A percentile compares a stretch with the other conserved stretches of the same genome.
These are phyloP conservation scores for Microtus pennsylvanicus DNA, from an alignment of 2,113 vertebrate genomes.

Conservation along the genomic window DNA sequence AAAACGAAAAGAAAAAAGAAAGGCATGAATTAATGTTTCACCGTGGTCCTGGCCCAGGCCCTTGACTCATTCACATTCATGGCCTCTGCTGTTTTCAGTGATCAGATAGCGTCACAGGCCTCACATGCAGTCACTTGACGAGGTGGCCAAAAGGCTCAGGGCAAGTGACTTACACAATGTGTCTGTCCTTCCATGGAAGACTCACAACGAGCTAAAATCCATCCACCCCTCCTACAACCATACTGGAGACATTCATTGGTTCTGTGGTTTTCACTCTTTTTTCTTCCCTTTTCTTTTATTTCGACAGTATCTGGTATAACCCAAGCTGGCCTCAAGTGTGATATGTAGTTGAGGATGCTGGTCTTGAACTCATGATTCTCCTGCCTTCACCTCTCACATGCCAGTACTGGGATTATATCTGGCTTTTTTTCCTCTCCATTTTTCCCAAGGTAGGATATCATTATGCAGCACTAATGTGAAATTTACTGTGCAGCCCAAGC, in stretches of 20 bases:
- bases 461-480: background rate
- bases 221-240: background rate
- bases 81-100: background rate
- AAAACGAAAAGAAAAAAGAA: background rate
- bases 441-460: background rate
- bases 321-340: background rate
- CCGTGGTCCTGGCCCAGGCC: background rate
- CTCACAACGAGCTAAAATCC: background rate
- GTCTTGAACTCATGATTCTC: background rate
- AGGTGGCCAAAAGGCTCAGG: background rate
- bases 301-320: background rate
- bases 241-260: background rate
- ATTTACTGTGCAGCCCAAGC: background rate
- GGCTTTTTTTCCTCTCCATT: background rate
- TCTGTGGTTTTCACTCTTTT: background rate
- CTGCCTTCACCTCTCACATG: background rate
- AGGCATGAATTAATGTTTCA: background rate
- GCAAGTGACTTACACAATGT: background rate
- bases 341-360: background rate
- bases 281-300: background rate
- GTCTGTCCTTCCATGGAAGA: background rate
- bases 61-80: background rate
- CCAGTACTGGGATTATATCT: background rate
- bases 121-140: background rate
- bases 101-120: background rate